Evolutionary conservation across 1,140 invertebrate genomes (phyloP), one percentile per base, ranked within the genome.

Genomic region (Sinonovacula constricta): DNA sequence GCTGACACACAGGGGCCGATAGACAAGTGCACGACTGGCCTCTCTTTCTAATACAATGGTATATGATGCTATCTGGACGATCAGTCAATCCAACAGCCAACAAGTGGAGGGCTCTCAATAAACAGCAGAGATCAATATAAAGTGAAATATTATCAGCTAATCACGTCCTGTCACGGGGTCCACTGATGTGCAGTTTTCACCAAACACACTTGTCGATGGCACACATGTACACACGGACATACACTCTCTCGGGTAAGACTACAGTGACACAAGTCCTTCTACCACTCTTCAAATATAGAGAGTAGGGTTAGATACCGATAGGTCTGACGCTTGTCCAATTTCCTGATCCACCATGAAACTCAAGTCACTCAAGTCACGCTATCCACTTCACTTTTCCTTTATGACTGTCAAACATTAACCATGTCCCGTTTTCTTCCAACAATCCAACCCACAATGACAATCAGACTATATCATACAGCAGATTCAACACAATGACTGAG

Each of bases 121-220:
- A 45, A 65, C 39, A 18, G 31, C 45, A 30, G 24, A 31, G 71
- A 75, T 75, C 71, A 75, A 75, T 75, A 75, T 60, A 75, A 49
- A 24, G 69, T n/a, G 56, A 75, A 63, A 63, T 75, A 75, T 75
- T 63, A 65, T 75, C 71, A 75, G 71, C 63, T 75, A 75, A 75
- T 75, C 71, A 65, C 39, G 33, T 75, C 71, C 59, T 75, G 71
- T 51, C 71, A 75, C 36, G 39, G 39, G 39, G 7, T 18, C 39
- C 39, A 7, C 18, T 45, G n/a, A n/a, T n/a, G 39, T 45, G 7
- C 18, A 45, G 18, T 7, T 45, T 45, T 45, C 39, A 45, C 39
- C 18, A 45, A 10, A 7, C 18, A 18, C 39, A 7, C 39, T 18
- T 10, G 7, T 45, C 39, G 7, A 45, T 18, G 7, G 18, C 7